Base-by-base conservation (phyloP, 2,888 invertebrate species). In the Leptogaster cylindrica region DNA sequence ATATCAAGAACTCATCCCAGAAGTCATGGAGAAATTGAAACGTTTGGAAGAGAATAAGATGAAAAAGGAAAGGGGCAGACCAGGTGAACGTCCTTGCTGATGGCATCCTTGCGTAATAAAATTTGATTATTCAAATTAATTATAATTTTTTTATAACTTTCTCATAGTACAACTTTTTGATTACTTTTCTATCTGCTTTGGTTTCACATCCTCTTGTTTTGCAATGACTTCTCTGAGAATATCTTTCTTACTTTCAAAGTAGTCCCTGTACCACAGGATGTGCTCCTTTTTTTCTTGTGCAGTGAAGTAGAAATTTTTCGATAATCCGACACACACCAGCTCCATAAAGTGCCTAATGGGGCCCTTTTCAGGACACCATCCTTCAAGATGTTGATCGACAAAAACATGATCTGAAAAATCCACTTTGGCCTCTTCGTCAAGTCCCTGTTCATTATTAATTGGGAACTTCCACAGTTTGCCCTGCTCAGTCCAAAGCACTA, bases 321-420 rank as follows among this genome's bases (percentile, higher is more conserved):
- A 95, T 1, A 99, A 84, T 3, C 97, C 98, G 0, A 91, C 87
- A 73, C 92, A 91, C 0, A 98, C 97, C 4, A 98, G 83, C 76
- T 99, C 97, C 98, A 99, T 98, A 78, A 96, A 99, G 80, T 97
- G 94, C 5, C 95, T 85, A 71, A 99, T 84, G 0, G 98, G 97
- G 0, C 97, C 98, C 73, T 85, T 88, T 48, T 83, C 85, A 0
- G 98, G 97, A 77, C 98, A 97, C 92, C 95, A 95, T 0, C 85
- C 87, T 74, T 91, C 89, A 12, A 98, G 83, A 77, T 93, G 89
- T 12, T 87, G 83, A 70, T 97, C 97, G 8, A 98, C 82, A 80
- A 99, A 97, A 23, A 99, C 87, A 78, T 99, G 99, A 72, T 98
- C 95, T 0, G 94, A 88, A 79, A 99, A 99, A 73, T 92, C 89